Evolutionary conservation across 2,797 vertebrate genomes (phyloP).

Genomic region (Clamator glandarius): DNA sequence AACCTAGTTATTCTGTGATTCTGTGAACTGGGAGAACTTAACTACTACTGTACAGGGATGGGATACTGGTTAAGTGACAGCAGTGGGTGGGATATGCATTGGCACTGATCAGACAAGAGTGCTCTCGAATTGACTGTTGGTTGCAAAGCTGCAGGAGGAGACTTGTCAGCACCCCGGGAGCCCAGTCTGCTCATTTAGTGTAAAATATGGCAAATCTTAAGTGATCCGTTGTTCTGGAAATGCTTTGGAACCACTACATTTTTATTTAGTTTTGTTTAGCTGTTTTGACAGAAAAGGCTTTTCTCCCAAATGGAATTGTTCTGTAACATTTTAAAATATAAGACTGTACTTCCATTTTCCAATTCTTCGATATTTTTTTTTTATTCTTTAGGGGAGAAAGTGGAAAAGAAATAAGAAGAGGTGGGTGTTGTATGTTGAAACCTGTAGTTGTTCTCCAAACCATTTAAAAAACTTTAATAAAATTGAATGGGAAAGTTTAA

Average conservation of each 20-base stretch:
- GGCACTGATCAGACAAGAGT: not conserved
- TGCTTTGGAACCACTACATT: not conserved
- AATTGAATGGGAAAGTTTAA: not conserved
- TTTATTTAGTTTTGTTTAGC: not conserved
- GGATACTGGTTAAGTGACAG: not conserved
- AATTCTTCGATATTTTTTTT: not conserved
- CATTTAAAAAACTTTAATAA: not conserved
- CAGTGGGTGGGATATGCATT: fast-evolving
- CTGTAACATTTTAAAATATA: not conserved
- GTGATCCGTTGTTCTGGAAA: not conserved
- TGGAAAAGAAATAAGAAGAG: not conserved
- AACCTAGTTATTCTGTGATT: no score
- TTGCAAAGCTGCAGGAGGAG: not conserved
- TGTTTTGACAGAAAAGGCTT: not conserved
- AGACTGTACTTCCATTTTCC: not conserved
- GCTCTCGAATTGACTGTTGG: not conserved
- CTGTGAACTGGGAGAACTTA: no score
- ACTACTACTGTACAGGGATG: not conserved
- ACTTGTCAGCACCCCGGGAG: not conserved
- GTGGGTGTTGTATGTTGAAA: not conserved
- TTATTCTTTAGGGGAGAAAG: not conserved
- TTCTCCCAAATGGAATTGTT: not conserved
- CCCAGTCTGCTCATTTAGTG: not conserved
- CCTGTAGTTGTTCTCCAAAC: not conserved
- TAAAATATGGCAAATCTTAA: not conserved